phyloP scores from a whole-genome alignment of 2,888 invertebrate species.

The Coleophora deauratella region DNA sequence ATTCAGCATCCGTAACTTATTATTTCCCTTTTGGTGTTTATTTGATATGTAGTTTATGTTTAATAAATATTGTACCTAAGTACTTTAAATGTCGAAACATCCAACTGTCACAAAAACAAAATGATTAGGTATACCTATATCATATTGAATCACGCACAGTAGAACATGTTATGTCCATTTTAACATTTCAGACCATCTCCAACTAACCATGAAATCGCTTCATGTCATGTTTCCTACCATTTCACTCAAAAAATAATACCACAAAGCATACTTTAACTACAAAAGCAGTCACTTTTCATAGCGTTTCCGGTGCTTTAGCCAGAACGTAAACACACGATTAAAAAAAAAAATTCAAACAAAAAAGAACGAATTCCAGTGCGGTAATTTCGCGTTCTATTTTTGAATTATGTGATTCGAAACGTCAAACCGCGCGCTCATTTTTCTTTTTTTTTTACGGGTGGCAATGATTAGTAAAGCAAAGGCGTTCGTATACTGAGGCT shows the following conservation, averaged over 20 bases:
- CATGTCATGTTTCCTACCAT: slow-evolving; percentile 59
- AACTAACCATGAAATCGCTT: slow-evolving; percentile 69
- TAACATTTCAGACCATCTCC: slow-evolving; percentile 42
- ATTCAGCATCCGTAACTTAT: too few relatives aligned
- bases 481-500: slow-evolving; percentile 62
- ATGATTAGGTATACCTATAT: not conserved
- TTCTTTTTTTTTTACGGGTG: slow-evolving; percentile 54
- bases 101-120: too few relatives aligned
- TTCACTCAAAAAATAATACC: slow-evolving; percentile 48
- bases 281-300: slow-evolving; percentile 44
- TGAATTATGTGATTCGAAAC: slow-evolving; percentile 35
- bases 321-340: slow-evolving; percentile 23
- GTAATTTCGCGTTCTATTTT: slow-evolving; percentile 24
- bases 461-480: slow-evolving; percentile 65
- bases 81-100: too few relatives aligned
- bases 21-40: too few relatives aligned
- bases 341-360: too few relatives aligned
- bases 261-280: slow-evolving; percentile 43
- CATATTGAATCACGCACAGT: not conserved
- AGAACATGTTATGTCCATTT: slow-evolving; percentile 13
- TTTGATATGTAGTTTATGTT: too few relatives aligned
- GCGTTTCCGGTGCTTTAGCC: slow-evolving; percentile 47
- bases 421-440: slow-evolving; percentile 39
- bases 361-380: slow-evolving; percentile 1
- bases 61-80: too few relatives aligned